Evolutionary conservation across 2,888 invertebrate species (phyloP).

Genomic region (Trissolcus brochymenae): DNA sequence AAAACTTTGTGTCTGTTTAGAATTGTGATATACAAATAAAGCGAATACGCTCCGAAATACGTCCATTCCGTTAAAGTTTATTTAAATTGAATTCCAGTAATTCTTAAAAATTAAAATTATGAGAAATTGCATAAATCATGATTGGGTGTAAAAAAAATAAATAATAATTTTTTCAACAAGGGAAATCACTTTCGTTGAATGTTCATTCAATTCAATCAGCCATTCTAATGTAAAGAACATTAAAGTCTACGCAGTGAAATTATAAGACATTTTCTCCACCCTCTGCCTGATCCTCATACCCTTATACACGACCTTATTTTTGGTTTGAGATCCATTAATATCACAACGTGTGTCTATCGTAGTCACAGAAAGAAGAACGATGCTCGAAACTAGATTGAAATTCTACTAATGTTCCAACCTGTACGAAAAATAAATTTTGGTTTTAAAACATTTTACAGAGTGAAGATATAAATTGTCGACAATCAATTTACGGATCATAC

Average conservation of each 20-base stretch:
- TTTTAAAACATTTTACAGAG: too few relatives aligned
- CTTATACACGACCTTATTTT: conserved; percentile 62
- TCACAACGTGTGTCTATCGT: conserved; percentile 65
- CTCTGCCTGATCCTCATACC: conserved; percentile 26
- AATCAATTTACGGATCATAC: too few relatives aligned
- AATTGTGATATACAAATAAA: too few relatives aligned
- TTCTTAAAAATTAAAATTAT: too few relatives aligned
- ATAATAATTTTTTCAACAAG: not conserved
- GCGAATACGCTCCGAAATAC: too few relatives aligned
- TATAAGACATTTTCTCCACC: conserved; percentile 21
- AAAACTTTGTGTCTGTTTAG: too few relatives aligned
- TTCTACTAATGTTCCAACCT: not conserved
- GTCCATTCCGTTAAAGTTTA: too few relatives aligned
- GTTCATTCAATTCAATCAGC: conserved; percentile 4
- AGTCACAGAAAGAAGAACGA: conserved; percentile 46
- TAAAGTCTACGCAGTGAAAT: conserved; percentile 16
- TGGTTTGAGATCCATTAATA: conserved; percentile 70
- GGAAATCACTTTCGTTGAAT: not conserved
- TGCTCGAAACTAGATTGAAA: conserved; percentile 2
- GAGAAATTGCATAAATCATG: too few relatives aligned
- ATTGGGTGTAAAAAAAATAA: not conserved
- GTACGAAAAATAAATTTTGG: not conserved
- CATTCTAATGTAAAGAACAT: conserved; percentile 3
- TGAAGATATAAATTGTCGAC: too few relatives aligned
- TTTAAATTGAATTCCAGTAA: too few relatives aligned